Conservation (phyloP, 1,140 invertebrate genomes). For the Lucilia cuprina region DNA sequence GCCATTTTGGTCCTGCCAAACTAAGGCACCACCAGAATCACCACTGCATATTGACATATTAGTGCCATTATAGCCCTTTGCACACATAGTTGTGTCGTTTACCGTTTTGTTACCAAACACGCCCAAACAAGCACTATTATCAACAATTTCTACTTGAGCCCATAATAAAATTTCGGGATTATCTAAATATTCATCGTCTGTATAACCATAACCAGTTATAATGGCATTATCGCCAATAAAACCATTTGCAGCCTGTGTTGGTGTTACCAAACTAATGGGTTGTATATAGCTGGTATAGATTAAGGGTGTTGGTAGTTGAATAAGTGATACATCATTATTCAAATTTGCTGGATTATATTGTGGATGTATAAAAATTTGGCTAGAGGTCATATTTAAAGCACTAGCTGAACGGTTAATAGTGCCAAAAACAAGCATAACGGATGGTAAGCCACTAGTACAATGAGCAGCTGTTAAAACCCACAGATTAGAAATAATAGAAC, state of each 20-base stretch:
- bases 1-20: constrained; percentile 35
- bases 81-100: constrained; percentile 48
- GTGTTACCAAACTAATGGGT: constrained; percentile 49
- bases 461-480: constrained; percentile 70
- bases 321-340: constrained; percentile 67
- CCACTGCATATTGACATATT: constrained; percentile 58
- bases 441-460: constrained; percentile 60
- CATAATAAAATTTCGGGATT: constrained; percentile 47
- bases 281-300: constrained; percentile 52
- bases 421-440: constrained; percentile 61
- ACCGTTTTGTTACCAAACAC: constrained; percentile 46
- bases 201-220: constrained; percentile 51
- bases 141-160: constrained; percentile 52
- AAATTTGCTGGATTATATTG: constrained; percentile 60
- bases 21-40: constrained; percentile 54
- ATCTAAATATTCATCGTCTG: constrained; percentile 54
- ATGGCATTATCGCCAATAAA: constrained; percentile 48
- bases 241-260: constrained; percentile 37
- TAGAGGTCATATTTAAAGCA: constrained; percentile 54
- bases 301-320: constrained; percentile 63
- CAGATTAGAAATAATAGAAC: constrained; percentile 65
- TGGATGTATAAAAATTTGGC: constrained; percentile 61
- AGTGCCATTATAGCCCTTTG: constrained; percentile 43
- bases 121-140: constrained; percentile 44
- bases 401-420: constrained; percentile 60